These are phyloP conservation scores for Malurus melanocephalus DNA, from an alignment of 2,113 vertebrate species.

Conservation along the genomic window DNA sequence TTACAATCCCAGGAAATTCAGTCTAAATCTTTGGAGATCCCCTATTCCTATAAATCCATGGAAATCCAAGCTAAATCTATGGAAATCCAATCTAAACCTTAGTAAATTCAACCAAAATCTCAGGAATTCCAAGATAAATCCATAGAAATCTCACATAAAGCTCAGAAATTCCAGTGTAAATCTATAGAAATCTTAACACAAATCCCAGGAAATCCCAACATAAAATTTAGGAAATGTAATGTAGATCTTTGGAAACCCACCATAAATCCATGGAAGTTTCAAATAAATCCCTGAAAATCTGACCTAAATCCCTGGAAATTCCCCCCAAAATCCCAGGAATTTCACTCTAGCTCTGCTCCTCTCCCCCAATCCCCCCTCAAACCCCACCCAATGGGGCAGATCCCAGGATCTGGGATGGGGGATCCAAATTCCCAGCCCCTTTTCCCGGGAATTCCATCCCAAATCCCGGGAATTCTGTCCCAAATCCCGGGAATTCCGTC, in stretches of 20 bases:
- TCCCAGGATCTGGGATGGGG: background rate
- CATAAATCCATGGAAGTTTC: background rate
- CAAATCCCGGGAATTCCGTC: background rate
- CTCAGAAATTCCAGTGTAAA: background rate
- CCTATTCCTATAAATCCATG: too few species aligned
- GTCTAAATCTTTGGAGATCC: too few species aligned
- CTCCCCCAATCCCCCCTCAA: background rate
- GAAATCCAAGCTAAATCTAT: too few species aligned
- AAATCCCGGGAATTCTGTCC: background rate
- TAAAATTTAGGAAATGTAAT: background rate
- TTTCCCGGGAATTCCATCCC: too few species aligned
- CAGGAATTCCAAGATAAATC: background rate
- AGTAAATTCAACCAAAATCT: too few species aligned
- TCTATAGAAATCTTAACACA: background rate
- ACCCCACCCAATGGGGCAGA: background rate
- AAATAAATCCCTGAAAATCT: background rate
- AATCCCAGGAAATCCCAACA: too few species aligned
- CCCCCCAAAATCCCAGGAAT: too few species aligned
- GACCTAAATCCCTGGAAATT: background rate
- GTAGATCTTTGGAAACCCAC: background rate
- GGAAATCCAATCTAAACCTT: background rate
- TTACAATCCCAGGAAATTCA: too few species aligned
- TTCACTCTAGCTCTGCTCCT: background rate
- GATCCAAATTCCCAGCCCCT: too few species aligned
- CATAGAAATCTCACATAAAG: background rate